Evolutionary conservation across 1,140 invertebrate species (phyloP).

Genomic region (Diabrotica undecimpunctata): DNA sequence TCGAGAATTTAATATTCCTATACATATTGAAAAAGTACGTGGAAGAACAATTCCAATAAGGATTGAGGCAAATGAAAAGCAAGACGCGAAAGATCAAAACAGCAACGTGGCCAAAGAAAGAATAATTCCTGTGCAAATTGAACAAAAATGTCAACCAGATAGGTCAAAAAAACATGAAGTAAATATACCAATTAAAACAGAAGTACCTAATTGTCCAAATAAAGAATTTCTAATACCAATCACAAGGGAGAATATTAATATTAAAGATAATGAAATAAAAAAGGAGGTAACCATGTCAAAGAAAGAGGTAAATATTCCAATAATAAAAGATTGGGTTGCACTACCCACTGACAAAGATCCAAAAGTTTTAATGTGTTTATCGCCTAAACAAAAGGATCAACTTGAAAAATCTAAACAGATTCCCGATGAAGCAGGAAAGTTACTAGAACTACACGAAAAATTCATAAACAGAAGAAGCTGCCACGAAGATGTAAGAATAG

Average conservation of each 20-base stretch:
- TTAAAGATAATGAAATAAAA: not conserved
- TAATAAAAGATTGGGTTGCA: slow-evolving; percentile 53
- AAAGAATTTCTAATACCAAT: slow-evolving; percentile 8
- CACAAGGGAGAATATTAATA: not conserved
- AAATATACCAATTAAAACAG: slow-evolving; percentile 1
- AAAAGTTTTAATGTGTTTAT: slow-evolving; percentile 61
- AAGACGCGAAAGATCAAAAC: not conserved
- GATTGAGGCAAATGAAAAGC: not conserved
- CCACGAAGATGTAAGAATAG: slow-evolving; percentile 45
- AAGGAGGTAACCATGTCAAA: not conserved
- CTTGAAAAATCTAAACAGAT: slow-evolving; percentile 50
- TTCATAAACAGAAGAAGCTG: slow-evolving; percentile 61
- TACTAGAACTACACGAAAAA: slow-evolving; percentile 66
- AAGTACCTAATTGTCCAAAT: not conserved
- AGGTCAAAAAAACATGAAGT: not conserved
- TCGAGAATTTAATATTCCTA: not conserved
- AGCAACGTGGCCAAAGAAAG: not conserved
- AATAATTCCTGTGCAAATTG: not conserved
- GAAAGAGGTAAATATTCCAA: slow-evolving; percentile 21
- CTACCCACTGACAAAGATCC: slow-evolving; percentile 58
- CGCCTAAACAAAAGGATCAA: slow-evolving; percentile 63
- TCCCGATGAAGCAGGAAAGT: slow-evolving; percentile 54
- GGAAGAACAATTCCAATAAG: not conserved
- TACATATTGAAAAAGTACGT: no score
- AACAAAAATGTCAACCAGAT: not conserved